These are phyloP conservation scores for Onthophagus taurus DNA, from an alignment of 1,140 invertebrate species.

Conservation along the genomic window DNA sequence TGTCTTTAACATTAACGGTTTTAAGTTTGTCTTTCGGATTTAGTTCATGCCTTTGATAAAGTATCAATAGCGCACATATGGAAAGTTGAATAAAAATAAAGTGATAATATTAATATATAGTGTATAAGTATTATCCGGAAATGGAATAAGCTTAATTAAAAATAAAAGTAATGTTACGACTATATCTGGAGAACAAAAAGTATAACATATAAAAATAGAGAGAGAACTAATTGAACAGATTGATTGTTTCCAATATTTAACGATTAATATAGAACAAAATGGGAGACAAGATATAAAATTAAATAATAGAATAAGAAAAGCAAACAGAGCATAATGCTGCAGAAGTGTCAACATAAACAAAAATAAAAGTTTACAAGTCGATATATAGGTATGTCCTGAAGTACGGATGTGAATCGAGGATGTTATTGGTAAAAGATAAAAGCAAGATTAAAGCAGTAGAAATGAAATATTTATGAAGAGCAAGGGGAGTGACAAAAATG, in stretches of 20 bases:
- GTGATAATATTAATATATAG: too few relatives aligned
- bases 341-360: neutral
- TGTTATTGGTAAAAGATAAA: neutral
- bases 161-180: too few relatives aligned
- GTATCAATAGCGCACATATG: too few relatives aligned
- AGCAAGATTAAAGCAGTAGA: constrained; percentile 2
- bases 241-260: neutral
- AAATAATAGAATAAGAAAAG: neutral
- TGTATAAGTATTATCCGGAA: too few relatives aligned
- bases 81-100: too few relatives aligned
- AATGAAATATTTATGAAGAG: constrained; percentile 9
- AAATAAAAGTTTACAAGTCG: constrained; percentile 1
- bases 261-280: neutral
- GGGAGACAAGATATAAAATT: neutral
- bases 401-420: constrained; percentile 5
- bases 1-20: too few relatives aligned
- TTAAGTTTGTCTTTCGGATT: too few relatives aligned
- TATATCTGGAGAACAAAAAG: neutral
- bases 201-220: neutral
- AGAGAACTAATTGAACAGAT: constrained; percentile 1
- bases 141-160: too few relatives aligned
- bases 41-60: too few relatives aligned
- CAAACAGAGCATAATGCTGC: neutral
- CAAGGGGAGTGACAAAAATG: neutral
- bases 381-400: neutral